Evolutionary conservation across 2,888 invertebrate genomes (phyloP), one percentile per base, ranked within the genome.

Genomic region (Dolichopus griseipennis): DNA sequence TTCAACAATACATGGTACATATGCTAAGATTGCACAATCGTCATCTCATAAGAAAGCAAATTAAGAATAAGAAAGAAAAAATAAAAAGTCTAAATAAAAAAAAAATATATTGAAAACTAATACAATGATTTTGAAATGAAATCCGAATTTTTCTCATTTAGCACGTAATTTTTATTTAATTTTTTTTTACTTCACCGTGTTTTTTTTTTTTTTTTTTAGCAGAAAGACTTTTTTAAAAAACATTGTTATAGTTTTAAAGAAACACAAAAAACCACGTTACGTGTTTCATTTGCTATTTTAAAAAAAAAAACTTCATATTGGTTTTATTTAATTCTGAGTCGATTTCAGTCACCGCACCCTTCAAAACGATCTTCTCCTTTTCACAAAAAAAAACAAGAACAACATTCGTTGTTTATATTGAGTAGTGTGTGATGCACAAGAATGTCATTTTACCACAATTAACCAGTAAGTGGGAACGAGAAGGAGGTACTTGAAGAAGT

Each of bases 241-340:
- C 52, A 52, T 52, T 52, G 52, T 52, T 52, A 52, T 52, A 52
- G 52, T 52, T 52, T 52, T 52, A 52, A 27, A 52, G 52, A 52
- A 18, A 6, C 9, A 52, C 18, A 52, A 27, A 52, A 18, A 52
- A 18, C 2, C 9, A 52, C 18, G 18, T 18, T 52, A 52, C 52
- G 52, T 52, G 52, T 52, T 52, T 52, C 18, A 52, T 52, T 52
- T 52, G 41, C 41, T 52, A 18, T 9, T 15, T 52, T 52, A n/a
- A n/a, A n/a, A n/a, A n/a, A n/a, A n/a, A n/a, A n/a, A n/a, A n/a
- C 2, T 6, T 52, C 15, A 18, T 52, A 52, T 52, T 52, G 52
- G 52, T 52, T 52, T 52, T 15, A n/a, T 12, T 37, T 37, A 8
- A 37, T 37, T 37, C 12, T 37, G 37, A 8, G 8, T 37, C 37